Conservation (phyloP, 1,140 invertebrate species). For the Brachionus manjavacas region DNA sequence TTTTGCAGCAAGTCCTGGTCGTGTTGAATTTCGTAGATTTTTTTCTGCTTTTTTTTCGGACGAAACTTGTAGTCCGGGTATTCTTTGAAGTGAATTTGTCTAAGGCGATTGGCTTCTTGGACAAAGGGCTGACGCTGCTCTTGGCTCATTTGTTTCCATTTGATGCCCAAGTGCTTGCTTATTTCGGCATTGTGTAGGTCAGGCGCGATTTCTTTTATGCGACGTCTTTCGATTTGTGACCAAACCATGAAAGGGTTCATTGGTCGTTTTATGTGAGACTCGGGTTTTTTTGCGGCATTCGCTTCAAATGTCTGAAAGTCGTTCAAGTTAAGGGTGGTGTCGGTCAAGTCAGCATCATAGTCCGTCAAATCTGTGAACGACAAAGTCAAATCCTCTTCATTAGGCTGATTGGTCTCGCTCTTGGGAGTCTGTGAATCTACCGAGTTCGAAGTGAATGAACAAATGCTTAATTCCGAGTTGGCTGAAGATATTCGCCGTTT, state of each 20-base stretch:
- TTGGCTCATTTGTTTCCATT: slow-evolving; percentile 58
- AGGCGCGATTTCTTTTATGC: not conserved
- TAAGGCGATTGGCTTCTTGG: slow-evolving; percentile 78
- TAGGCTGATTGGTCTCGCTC: not conserved
- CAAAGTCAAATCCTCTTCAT: not conserved
- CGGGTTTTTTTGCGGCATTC: not conserved
- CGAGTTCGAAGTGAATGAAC: not conserved
- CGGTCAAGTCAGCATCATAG: not conserved
- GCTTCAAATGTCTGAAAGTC: not conserved
- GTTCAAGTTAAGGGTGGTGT: not conserved
- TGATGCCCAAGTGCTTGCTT: slow-evolving; percentile 6
- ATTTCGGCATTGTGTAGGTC: slow-evolving; percentile 31
- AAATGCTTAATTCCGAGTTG: not conserved
- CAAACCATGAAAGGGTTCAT: slow-evolving; percentile 83
- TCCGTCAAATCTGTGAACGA: slow-evolving; percentile 8
- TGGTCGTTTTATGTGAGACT: slow-evolving; percentile 76
- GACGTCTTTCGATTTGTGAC: slow-evolving; percentile 45
- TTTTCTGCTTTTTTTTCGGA: slow-evolving; percentile 65
- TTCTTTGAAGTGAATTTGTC: slow-evolving; percentile 78
- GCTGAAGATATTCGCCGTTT: not conserved
- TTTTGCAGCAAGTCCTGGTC: not conserved
- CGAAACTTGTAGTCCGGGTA: slow-evolving; percentile 89
- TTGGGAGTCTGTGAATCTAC: not conserved
- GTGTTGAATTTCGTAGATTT: not conserved
- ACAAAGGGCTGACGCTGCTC: slow-evolving; percentile 84